Evolutionary conservation across 2,888 invertebrate species (phyloP).

Genomic region (Drosophila stalkeri): DNA sequence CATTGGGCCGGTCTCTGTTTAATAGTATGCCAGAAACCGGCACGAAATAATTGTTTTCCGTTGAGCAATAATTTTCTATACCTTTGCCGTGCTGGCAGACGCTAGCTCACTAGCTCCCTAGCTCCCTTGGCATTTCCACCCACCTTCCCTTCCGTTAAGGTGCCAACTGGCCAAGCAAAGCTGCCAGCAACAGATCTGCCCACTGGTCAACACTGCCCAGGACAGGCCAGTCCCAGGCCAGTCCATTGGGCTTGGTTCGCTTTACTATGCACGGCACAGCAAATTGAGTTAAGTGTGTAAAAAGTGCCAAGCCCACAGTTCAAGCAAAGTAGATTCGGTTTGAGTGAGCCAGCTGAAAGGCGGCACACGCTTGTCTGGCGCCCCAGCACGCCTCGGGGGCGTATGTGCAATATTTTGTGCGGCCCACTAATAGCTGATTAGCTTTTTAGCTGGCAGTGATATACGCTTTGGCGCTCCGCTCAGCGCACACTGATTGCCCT

Average conservation of each 20-base stretch:
- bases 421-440: slow-evolving; percentile 61
- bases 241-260: slow-evolving; percentile 17
- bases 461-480: slow-evolving; percentile 22
- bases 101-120: neutral
- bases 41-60: slow-evolving; percentile 77
- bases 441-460: slow-evolving; percentile 59
- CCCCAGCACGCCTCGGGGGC: slow-evolving; percentile 32
- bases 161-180: slow-evolving; percentile 34
- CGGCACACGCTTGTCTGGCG: neutral
- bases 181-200: slow-evolving; percentile 21
- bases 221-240: neutral
- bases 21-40: slow-evolving; percentile 63
- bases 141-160: slow-evolving; percentile 17
- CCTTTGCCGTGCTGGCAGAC: slow-evolving; percentile 26
- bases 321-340: slow-evolving; percentile 2
- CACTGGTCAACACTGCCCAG: slow-evolving; percentile 3
- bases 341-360: neutral
- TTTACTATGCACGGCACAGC: slow-evolving; percentile 30
- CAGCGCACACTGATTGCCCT: slow-evolving; percentile 43
- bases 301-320: slow-evolving; percentile 46
- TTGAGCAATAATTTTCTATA: slow-evolving; percentile 78
- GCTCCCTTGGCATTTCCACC: slow-evolving; percentile 29
- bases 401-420: slow-evolving; percentile 55
- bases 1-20: slow-evolving; percentile 43
- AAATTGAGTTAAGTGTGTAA: slow-evolving; percentile 73